These are phyloP conservation scores for Caenorhabditis auriculariae DNA, from an alignment of 2,888 invertebrate species.

Conservation along the genomic window DNA sequence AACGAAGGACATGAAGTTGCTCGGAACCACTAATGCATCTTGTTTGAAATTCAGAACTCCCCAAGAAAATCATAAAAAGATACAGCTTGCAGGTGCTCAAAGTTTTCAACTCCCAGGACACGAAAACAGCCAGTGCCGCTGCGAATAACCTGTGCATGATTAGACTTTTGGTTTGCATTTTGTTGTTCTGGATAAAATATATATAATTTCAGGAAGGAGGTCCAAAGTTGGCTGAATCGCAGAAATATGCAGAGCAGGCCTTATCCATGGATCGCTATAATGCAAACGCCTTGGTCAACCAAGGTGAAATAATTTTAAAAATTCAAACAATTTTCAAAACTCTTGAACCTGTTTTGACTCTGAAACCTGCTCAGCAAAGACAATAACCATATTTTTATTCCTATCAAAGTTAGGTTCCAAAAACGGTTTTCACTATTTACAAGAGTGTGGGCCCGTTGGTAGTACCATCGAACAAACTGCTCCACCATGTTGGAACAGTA, in stretches of 20 bases:
- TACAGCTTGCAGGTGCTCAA: constrained; percentile 24
- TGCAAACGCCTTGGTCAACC: constrained; percentile 80
- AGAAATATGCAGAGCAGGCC: constrained; percentile 76
- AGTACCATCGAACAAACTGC: too few relatives aligned
- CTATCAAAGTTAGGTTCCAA: too few relatives aligned
- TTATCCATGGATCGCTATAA: constrained; percentile 78
- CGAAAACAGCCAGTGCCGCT: constrained; percentile 81
- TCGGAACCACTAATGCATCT: too few relatives aligned
- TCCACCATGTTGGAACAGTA: too few relatives aligned
- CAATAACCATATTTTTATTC: too few relatives aligned
- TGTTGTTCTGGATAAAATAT: not conserved
- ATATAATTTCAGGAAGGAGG: constrained; percentile 74
- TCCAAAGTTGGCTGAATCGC: constrained; percentile 73
- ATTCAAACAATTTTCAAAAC: not conserved
- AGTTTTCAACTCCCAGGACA: constrained; percentile 72
- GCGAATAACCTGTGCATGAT: constrained; percentile 84
- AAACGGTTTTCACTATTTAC: too few relatives aligned
- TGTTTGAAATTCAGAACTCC: too few relatives aligned
- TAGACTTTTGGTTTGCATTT: constrained; percentile 73
- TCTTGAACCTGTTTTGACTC: too few relatives aligned
- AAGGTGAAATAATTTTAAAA: constrained; percentile 60
- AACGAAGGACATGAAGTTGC: too few relatives aligned
- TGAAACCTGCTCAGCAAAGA: too few relatives aligned
- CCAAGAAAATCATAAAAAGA: too few relatives aligned
- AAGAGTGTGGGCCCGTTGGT: too few relatives aligned